Percentiles rank a stretch among this genome's conserved stretches.
Conservation (phyloP, 2,113 vertebrate genomes). For the Onychostoma macrolepis region DNA sequence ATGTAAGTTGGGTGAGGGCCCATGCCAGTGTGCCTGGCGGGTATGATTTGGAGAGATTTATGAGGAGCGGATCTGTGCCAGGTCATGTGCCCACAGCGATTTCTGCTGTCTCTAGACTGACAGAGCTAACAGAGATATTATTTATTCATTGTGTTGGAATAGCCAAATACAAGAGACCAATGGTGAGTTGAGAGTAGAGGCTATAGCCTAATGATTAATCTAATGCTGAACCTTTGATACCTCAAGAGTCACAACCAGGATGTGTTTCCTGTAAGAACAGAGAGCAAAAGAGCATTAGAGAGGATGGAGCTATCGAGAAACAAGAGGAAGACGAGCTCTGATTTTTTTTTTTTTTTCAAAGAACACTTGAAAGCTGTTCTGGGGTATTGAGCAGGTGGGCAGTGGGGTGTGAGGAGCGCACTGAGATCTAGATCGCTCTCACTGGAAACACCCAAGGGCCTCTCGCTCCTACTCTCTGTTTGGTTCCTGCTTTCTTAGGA, state of each 20-base stretch:
- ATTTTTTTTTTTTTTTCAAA: slow-evolving; percentile 78
- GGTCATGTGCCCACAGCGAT: slow-evolving; percentile 67
- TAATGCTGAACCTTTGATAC: slow-evolving; percentile 62
- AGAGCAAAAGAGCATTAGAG: slow-evolving; percentile 50
- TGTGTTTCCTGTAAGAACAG: slow-evolving; percentile 77
- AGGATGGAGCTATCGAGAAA: slow-evolving; percentile 72
- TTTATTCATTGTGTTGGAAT: slow-evolving; percentile 75
- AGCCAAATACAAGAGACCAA: slow-evolving; percentile 58
- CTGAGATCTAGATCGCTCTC: slow-evolving; percentile 53
- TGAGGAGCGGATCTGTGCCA: slow-evolving; percentile 63
- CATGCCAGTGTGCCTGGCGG: slow-evolving; percentile 66
- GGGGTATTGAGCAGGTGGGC: slow-evolving; percentile 83
- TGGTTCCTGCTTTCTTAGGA: not conserved
- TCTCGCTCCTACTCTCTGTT: slow-evolving; percentile 61
- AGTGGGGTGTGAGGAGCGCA: slow-evolving; percentile 66
- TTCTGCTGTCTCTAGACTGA: slow-evolving; percentile 60
- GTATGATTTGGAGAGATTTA: slow-evolving; percentile 61
- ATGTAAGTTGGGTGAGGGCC: slow-evolving; percentile 71
- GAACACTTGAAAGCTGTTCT: slow-evolving; percentile 89
- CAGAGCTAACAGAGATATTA: slow-evolving; percentile 67
- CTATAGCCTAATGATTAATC: slow-evolving; percentile 58
- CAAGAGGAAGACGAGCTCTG: slow-evolving; percentile 80
- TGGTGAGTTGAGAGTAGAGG: not conserved
- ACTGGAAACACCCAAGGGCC: slow-evolving; percentile 64
- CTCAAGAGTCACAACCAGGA: slow-evolving; percentile 63